Evolutionary conservation across 2,888 invertebrate genomes (phyloP).

Genomic region (Synanthedon andrenaeformis): DNA sequence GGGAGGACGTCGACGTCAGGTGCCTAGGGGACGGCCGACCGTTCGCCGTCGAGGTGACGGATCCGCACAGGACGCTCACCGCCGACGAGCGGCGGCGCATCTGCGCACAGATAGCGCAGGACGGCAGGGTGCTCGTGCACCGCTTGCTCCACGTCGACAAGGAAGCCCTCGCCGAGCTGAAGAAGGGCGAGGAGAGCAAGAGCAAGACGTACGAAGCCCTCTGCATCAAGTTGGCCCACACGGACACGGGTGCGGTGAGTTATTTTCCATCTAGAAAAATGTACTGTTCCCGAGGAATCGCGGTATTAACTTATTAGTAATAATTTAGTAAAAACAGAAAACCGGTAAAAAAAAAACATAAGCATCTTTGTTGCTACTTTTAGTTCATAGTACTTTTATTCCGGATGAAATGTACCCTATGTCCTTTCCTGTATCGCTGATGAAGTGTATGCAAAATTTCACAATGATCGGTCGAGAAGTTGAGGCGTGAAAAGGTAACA

Average conservation of each 20-base stretch:
- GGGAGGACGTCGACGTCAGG: conserved; percentile 97
- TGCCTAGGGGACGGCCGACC: conserved; percentile 93
- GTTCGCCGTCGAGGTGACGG: conserved; percentile 86
- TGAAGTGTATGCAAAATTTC: too few relatives aligned
- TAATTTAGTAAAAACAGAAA: too few relatives aligned
- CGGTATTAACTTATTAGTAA: too few relatives aligned
- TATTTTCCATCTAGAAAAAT: too few relatives aligned
- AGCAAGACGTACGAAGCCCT: conserved; percentile 88
- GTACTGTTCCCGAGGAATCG: too few relatives aligned
- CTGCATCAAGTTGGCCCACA: conserved; percentile 68
- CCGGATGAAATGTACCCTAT: too few relatives aligned
- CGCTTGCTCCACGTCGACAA: conserved; percentile 25
- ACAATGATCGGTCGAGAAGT: too few relatives aligned
- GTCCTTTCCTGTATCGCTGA: too few relatives aligned
- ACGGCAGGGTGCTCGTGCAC: conserved; percentile 30
- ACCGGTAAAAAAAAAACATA: too few relatives aligned
- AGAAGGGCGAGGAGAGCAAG: conserved; percentile 89
- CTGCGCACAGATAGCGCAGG: conserved; percentile 28
- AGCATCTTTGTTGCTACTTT: too few relatives aligned
- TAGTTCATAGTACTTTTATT: too few relatives aligned
- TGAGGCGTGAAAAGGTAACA: too few relatives aligned
- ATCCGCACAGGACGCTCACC: conserved; percentile 33
- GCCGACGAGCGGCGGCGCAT: conserved; percentile 23
- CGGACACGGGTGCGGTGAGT: conserved; percentile 10
- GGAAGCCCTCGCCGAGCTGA: conserved; percentile 77